A percentile compares a stretch with the other conserved stretches of the same genome.
Conservation (phyloP, 1,140 invertebrate genomes). For the Zophobas atratus region DNA sequence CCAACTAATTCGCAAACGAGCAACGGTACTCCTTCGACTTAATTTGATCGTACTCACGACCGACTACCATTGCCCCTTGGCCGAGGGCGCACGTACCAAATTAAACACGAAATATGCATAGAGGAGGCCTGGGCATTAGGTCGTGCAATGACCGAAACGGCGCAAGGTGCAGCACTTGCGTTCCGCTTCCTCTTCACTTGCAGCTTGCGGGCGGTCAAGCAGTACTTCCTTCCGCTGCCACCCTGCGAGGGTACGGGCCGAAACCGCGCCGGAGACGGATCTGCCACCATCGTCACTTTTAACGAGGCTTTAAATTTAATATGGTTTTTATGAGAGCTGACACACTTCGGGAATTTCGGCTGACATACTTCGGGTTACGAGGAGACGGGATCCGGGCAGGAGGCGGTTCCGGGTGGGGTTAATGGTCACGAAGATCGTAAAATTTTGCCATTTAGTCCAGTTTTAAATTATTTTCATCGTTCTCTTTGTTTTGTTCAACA, state of each 20-base stretch:
- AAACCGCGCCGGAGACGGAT: background rate
- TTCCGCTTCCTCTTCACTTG: constrained; percentile 39
- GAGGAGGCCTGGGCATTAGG: constrained; percentile 36
- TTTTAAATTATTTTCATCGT: too few species aligned
- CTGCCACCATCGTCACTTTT: background rate
- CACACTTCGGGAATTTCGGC: too few species aligned
- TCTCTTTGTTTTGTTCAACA: too few species aligned
- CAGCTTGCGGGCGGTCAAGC: constrained; percentile 52
- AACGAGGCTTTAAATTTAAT: too few species aligned
- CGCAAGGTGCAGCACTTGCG: constrained; percentile 55
- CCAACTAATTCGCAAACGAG: constrained; percentile 20
- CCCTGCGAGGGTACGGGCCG: too few species aligned
- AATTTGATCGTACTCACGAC: constrained; percentile 20
- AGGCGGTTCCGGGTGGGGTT: too few species aligned
- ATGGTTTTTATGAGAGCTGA: too few species aligned
- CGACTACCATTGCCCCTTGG: constrained; percentile 15
- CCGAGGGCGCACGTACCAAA: constrained; percentile 49
- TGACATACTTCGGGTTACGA: too few species aligned
- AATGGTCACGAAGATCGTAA: too few species aligned
- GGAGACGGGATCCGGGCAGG: too few species aligned
- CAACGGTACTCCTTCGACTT: constrained; percentile 32
- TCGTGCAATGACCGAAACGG: constrained; percentile 52
- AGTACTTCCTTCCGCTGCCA: constrained; percentile 53
- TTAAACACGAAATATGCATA: constrained; percentile 52
- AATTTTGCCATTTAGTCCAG: too few species aligned